A percentile compares a stretch with the other conserved stretches of the same genome.
Evolutionary conservation across 2,797 vertebrate genomes (phyloP).

Genomic region (Chiloscyllium punctatum): DNA sequence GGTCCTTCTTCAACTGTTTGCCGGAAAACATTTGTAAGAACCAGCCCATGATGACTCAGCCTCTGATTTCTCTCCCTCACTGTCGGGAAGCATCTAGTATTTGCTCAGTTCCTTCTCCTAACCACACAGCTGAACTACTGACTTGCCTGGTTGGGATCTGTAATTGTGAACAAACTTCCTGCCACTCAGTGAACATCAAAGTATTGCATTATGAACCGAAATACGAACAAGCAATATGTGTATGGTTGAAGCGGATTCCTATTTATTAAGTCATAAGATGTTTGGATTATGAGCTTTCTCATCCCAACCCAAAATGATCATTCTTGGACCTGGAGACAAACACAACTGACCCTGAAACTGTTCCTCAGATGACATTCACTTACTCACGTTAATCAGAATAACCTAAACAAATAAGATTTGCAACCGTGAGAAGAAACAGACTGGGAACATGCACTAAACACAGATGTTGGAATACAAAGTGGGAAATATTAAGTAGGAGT

Average conservation of each 20-base stretch:
- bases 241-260: neutral
- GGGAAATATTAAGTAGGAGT: no score
- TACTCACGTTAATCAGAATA: neutral
- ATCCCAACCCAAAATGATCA: neutral
- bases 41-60: neutral
- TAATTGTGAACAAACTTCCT: constrained; percentile 4
- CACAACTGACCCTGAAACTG: neutral
- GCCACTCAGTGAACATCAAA: neutral
- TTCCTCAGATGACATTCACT: neutral
- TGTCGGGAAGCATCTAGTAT: constrained; percentile 1
- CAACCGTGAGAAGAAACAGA: neutral
- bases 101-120: constrained; percentile 10
- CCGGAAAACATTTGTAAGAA: neutral
- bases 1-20: neutral
- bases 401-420: neutral
- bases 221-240: neutral
- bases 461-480: no score
- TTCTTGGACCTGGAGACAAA: neutral
- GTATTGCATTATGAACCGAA: neutral
- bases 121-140: neutral
- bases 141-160: neutral
- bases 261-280: neutral
- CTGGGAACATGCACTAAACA: no score
- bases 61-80: neutral
- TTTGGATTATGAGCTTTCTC: neutral